Evolutionary conservation across 2,888 invertebrate genomes (phyloP), one percentile per base, ranked within the genome.

Genomic region (Liposcelis brunnea): DNA sequence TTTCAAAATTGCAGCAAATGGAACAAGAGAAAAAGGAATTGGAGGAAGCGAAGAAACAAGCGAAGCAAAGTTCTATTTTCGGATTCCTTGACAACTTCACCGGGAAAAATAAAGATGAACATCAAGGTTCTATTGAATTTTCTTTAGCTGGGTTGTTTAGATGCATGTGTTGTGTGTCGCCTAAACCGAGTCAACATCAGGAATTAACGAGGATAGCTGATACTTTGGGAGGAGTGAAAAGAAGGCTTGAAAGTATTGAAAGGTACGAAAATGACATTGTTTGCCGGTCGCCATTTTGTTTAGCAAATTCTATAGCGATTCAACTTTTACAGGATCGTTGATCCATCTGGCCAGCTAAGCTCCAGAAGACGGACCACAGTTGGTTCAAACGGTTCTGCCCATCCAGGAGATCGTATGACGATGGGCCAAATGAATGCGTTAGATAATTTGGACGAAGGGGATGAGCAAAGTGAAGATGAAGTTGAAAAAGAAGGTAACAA

Each of bases 121-220:
- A 89, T 54, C 84, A 89, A 62, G 90, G 90, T 1, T 86, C 89
- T 2, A 78, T 91, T 45, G 89, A 90, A 60, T 78, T 91, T 54
- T 87, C 86, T 0, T 69, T 91, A 47, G 89, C 90, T 44, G 89
- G 89, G 1, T 66, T 91, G 2, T 90, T 91, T 64, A 85, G 84
- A 55, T 85, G 89, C 59, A 78, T 90, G 69, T 69, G 89, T 44
- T 91, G 89, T 59, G 90, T 90, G 0, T 86, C 90, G 57, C 85
- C 85, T 12, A 86, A 86, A 63, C 77, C 84, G 1, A 80, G 79
- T 57, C 89, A 91, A 58, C 80, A 85, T 59, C 78, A 82, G 32
- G 89, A 90, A 60, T 69, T 90, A 0, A 67, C 84, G 43, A 77
- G 81, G 47, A 89, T 90, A 52, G 83, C 85, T 0, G 84, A 89